phyloP scores from a whole-genome alignment of 2,888 invertebrate species.

The Chironomus riparius region DNA sequence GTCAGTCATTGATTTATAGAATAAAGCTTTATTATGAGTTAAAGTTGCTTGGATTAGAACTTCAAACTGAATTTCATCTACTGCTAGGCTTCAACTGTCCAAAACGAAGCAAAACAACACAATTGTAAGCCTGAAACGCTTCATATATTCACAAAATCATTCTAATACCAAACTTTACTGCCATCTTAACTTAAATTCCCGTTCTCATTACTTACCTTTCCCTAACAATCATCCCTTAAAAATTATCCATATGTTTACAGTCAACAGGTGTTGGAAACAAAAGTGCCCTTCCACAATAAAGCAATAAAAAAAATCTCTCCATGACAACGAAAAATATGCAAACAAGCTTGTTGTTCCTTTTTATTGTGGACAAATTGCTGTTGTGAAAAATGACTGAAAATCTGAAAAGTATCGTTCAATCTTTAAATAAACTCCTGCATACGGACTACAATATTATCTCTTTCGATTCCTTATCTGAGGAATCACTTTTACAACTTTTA shows the following conservation, averaged over 20 bases:
- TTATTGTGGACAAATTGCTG: neutral
- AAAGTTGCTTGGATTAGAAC: too few relatives aligned
- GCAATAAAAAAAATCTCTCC: neutral
- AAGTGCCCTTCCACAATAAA: neutral
- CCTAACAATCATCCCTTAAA: too few relatives aligned
- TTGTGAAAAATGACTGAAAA: conserved; percentile 51
- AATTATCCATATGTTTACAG: neutral
- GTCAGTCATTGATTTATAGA: too few relatives aligned
- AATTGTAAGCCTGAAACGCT: too few relatives aligned
- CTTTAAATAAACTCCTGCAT: conserved; percentile 61
- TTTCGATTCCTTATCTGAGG: conserved; percentile 69
- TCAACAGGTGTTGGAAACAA: neutral
- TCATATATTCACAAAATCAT: too few relatives aligned
- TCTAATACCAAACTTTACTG: too few relatives aligned
- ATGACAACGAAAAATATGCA: conserved; percentile 16
- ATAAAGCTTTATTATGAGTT: too few relatives aligned
- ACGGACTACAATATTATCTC: conserved; percentile 73
- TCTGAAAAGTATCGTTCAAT: conserved; percentile 60
- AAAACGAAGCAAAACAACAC: too few relatives aligned
- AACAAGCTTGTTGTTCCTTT: neutral
- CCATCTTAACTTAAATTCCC: too few relatives aligned
- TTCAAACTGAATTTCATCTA: too few relatives aligned
- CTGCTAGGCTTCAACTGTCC: too few relatives aligned
- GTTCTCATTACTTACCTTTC: too few relatives aligned
- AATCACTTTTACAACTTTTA: conserved; percentile 66